Evolutionary conservation across 2,888 invertebrate species (phyloP).

Genomic region (Cantharis rufa): DNA sequence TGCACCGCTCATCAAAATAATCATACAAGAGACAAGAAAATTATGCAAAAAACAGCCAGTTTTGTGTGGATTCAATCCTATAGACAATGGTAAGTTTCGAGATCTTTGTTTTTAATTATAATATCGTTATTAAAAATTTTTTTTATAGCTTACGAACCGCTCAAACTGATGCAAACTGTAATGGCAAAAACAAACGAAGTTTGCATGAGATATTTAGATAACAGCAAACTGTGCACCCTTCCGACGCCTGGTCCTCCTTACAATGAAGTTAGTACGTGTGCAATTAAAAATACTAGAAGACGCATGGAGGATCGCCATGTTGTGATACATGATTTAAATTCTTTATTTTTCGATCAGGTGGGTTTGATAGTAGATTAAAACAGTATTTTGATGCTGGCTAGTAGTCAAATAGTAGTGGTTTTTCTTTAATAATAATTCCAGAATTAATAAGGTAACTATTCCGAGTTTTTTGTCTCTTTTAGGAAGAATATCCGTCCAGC

Average conservation of each 20-base stretch:
- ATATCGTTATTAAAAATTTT: background rate
- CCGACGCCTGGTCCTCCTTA: constrained; percentile 62
- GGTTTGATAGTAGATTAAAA: constrained; percentile 13
- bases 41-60: constrained; percentile 68
- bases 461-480: constrained; percentile 42
- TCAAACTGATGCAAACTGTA: constrained; percentile 75
- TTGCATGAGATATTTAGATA: constrained; percentile 71
- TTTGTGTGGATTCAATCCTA: constrained; percentile 65
- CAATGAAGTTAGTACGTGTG: constrained; percentile 64
- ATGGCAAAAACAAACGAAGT: constrained; percentile 73
- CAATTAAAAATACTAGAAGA: constrained; percentile 80
- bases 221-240: constrained; percentile 67
- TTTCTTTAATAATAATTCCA: no score
- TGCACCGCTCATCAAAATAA: constrained; percentile 68
- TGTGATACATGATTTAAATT: constrained; percentile 80
- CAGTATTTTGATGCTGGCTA: no score
- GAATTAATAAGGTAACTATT: no score
- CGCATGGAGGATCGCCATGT: constrained; percentile 93
- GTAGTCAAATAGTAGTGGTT: no score
- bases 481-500: constrained; percentile 73
- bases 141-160: constrained; percentile 69
- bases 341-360: constrained; percentile 79
- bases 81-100: constrained; percentile 62
- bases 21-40: constrained; percentile 69
- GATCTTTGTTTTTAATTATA: background rate